Conservation (phyloP, 2,113 vertebrate genomes). For the Trogon surrucura region DNA sequence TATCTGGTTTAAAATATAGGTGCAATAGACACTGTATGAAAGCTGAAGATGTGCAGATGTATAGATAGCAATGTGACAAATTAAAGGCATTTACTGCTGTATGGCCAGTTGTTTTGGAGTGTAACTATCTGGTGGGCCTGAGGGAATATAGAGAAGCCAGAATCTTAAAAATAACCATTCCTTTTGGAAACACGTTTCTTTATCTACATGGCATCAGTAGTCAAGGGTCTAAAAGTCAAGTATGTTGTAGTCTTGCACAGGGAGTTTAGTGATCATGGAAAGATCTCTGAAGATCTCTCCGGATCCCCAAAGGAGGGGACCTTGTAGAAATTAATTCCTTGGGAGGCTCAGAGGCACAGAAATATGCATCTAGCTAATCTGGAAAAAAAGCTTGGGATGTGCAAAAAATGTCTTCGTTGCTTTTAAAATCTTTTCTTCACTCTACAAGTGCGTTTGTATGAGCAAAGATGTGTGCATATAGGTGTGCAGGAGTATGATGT, state of each 20-base stretch:
- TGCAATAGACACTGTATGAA: background rate
- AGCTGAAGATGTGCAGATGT: background rate
- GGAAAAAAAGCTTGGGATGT: background rate
- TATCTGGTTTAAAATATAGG: background rate
- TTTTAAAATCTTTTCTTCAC: background rate
- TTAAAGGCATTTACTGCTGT: background rate
- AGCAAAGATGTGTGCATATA: background rate
- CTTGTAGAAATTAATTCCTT: background rate
- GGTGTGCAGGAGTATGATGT: rapidly evolving
- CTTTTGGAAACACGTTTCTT: background rate
- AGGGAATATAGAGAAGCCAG: background rate
- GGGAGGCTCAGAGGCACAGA: background rate
- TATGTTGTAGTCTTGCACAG: background rate
- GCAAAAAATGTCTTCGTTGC: background rate
- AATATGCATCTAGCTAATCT: background rate
- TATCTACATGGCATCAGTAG: background rate
- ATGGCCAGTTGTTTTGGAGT: background rate
- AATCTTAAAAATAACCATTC: background rate
- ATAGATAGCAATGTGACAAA: background rate
- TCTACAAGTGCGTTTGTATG: background rate
- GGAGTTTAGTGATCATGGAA: background rate
- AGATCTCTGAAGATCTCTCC: background rate
- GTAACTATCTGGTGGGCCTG: background rate
- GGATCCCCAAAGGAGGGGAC: background rate
- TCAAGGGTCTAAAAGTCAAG: background rate